Conservation (phyloP, 2,113 vertebrate species). For the Protobothrops mucrosquamatus region DNA sequence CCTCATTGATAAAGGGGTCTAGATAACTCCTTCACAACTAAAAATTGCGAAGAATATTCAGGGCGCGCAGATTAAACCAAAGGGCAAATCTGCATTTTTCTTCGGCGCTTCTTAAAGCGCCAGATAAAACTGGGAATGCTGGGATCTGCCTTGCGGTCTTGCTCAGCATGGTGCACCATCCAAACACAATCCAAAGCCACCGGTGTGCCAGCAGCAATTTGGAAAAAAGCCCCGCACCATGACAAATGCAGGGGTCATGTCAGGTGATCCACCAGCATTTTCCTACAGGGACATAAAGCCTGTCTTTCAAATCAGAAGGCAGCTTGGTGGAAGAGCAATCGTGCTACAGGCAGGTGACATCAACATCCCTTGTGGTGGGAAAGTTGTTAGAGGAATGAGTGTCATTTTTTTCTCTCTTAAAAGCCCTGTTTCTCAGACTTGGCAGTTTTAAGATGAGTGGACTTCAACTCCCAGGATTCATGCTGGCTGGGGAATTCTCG, state of each 20-base stretch:
- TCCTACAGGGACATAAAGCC: not conserved
- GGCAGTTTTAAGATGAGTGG: not conserved
- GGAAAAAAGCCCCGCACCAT: not conserved
- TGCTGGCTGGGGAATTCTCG: not conserved
- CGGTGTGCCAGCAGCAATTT: not conserved
- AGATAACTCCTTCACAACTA: not conserved
- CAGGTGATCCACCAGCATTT: too few species aligned
- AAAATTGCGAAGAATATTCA: not conserved
- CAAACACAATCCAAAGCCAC: too few species aligned
- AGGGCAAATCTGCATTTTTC: not conserved
- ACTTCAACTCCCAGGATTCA: not conserved
- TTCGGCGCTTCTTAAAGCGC: not conserved
- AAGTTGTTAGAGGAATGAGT: not conserved
- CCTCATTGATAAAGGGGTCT: conserved; percentile 34
- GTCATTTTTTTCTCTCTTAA: not conserved
- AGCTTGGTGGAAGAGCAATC: conserved; percentile 28
- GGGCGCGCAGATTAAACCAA: not conserved
- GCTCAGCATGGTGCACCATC: not conserved
- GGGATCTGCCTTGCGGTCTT: not conserved
- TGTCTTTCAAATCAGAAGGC: not conserved
- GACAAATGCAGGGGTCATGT: too few species aligned
- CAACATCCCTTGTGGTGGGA: not conserved
- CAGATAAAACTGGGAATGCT: not conserved
- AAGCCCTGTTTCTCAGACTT: not conserved
- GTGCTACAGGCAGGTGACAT: not conserved